Conservation (phyloP, 2,888 invertebrate genomes). For the Zootermopsis nevadensis region DNA sequence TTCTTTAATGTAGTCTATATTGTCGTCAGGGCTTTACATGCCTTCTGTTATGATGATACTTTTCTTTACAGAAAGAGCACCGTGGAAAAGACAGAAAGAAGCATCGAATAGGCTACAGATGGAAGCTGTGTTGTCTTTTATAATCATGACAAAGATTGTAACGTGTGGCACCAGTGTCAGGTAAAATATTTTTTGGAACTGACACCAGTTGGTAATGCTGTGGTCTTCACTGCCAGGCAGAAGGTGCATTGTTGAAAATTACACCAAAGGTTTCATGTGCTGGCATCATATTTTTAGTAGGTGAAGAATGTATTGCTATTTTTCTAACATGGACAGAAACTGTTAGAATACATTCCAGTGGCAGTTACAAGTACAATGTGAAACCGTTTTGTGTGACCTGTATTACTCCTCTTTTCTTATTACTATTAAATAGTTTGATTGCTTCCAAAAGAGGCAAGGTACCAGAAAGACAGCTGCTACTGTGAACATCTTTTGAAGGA, state of each 20-base stretch:
- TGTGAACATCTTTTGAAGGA: constrained; percentile 27
- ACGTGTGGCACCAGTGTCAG: constrained; percentile 4
- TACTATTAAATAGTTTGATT: constrained; percentile 14
- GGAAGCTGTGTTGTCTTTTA: constrained; percentile 52
- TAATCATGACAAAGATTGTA: constrained; percentile 40
- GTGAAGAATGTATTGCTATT: constrained; percentile 19
- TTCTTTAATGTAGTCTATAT: no score
- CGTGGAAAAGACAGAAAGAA: constrained; percentile 78
- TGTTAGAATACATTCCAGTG: constrained; percentile 30
- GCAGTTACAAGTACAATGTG: neutral
- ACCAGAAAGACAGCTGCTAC: constrained; percentile 33
- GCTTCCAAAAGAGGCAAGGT: constrained; percentile 40
- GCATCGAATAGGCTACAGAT: constrained; percentile 53
- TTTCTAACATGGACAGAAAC: constrained; percentile 17
- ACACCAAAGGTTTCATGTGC: constrained; percentile 19
- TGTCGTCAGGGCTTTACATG: neutral
- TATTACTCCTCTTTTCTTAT: neutral
- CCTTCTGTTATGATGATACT: neutral
- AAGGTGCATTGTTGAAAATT: constrained; percentile 20
- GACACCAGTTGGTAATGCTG: constrained; percentile 32
- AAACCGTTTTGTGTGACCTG: constrained; percentile 1
- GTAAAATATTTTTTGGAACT: constrained; percentile 37
- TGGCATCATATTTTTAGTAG: neutral
- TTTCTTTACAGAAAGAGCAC: constrained; percentile 70
- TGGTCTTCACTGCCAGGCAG: constrained; percentile 14